Percentiles rank a stretch among this genome's conserved stretches.
Evolutionary conservation across 2,797 vertebrate genomes (phyloP).

Genomic region (Novumbra hubbsi): DNA sequence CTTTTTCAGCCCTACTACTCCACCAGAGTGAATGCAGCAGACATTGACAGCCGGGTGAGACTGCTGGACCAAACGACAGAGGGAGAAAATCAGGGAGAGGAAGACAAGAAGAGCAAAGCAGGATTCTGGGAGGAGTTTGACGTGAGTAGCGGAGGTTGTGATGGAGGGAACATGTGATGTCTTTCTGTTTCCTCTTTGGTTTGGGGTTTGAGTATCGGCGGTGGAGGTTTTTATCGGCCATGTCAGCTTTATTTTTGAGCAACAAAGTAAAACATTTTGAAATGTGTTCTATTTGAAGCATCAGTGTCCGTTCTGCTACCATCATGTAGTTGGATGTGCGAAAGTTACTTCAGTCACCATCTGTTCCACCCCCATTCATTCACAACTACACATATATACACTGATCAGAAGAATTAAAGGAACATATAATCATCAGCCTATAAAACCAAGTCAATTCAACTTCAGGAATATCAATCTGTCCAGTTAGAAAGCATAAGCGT

Average conservation of each 20-base stretch:
- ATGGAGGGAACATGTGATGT: background rate
- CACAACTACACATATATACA: background rate
- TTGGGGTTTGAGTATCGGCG: background rate
- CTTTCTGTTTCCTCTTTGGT: background rate
- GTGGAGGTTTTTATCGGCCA: background rate
- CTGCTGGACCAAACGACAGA: conserved; percentile 81
- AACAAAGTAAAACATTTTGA: background rate
- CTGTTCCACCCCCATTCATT: background rate
- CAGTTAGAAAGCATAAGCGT: no score
- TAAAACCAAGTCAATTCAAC: no score
- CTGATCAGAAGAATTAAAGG: no score
- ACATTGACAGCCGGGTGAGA: conserved; percentile 89
- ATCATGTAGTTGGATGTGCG: background rate
- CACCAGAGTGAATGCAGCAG: conserved; percentile 89
- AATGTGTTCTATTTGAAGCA: background rate
- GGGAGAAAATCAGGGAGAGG: conserved; percentile 56
- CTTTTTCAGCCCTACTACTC: conserved; percentile 85
- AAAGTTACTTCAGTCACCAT: background rate
- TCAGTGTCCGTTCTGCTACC: background rate
- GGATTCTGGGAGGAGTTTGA: conserved; percentile 99
- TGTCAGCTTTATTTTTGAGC: background rate
- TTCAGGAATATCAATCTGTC: no score
- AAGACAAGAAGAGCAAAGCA: conserved; percentile 83
- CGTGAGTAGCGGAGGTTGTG: conserved; percentile 62
- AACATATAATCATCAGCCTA: no score